Evolutionary conservation across 1,140 invertebrate genomes (phyloP), one percentile per base, ranked within the genome.

Genomic region (Lucilia cuprina): DNA sequence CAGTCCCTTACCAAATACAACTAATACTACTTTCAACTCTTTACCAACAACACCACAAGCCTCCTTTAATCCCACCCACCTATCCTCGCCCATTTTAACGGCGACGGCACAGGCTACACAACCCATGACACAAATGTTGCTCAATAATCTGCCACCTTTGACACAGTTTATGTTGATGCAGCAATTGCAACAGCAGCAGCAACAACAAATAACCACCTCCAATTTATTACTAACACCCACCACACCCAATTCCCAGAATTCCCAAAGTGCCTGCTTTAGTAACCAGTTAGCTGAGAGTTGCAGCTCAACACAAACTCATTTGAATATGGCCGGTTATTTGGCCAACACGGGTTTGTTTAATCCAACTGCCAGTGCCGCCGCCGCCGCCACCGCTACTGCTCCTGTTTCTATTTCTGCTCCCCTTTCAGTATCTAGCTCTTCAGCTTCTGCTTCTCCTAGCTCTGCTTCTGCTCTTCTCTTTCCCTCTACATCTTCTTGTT

Each of bases 161-260:
- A 85, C 87, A 47, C 87, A 90, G 85, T 89, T 90, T 85, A 87
- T 90, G 87, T 86, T 89, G 25, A 86, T 90, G 89, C 75, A 70
- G 55, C 55, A 87, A 86, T 86, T 88, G 82, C 87, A 87, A 19
- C 86, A 87, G 49, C 87, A 87, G n/a, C 87, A 87, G 21, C 86
- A 87, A 34, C 78, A 85, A 74, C 82, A 78, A 70, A 41, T 49
- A 65, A 65, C 77, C 13, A 47, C 84, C 12, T 83, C 85, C 65
- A 89, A 88, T 85, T 86, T 88, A 25, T 74, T 89, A 85, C 86
- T 89, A 88, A 90, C 89, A 50, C 86, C 87, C 82, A 87, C 87
- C 78, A 88, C 86, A 74, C 85, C 88, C 60, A 85, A 85, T 83
- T 87, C 87, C n/a, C 35, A 21, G 10, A 47, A 7, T 47, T 10